phyloP scores from a whole-genome alignment of 2,113 vertebrate genomes.

The Coryphaenoides rupestris region DNA sequence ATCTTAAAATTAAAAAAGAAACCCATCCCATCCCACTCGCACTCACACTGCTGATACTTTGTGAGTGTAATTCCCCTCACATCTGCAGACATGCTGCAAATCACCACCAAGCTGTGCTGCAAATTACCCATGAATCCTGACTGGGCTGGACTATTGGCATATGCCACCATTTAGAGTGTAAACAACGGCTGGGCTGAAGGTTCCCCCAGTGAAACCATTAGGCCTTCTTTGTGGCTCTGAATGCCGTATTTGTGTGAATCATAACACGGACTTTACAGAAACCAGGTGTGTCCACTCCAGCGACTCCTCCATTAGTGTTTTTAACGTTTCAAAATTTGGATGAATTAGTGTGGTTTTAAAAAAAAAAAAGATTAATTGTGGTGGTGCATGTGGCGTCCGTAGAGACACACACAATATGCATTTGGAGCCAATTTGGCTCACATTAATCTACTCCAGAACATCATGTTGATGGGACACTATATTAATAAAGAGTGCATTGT shows the following conservation, averaged over 20 bases:
- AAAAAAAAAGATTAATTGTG: too few relatives aligned
- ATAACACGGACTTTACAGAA: too few relatives aligned
- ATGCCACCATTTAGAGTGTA: slow-evolving; percentile 11
- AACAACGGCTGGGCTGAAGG: slow-evolving; percentile 10
- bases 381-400: too few relatives aligned
- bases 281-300: too few relatives aligned
- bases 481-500: slow-evolving; percentile 7
- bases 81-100: slow-evolving; percentile 10
- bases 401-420: too few relatives aligned
- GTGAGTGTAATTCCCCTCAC: background rate
- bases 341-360: too few relatives aligned
- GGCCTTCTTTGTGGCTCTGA: background rate
- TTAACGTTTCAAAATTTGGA: too few relatives aligned
- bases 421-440: too few relatives aligned
- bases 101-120: slow-evolving; percentile 2
- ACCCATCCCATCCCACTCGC: background rate
- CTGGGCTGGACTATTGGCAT: background rate
- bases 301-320: too few relatives aligned
- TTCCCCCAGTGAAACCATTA: slow-evolving; percentile 4
- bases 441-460: background rate
- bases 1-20: background rate
- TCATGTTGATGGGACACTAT: background rate
- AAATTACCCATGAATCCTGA: slow-evolving; percentile 17
- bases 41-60: background rate
- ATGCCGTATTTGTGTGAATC: slow-evolving; percentile 5